Evolutionary conservation across 2,888 invertebrate species (phyloP).

Genomic region (Exephanes ischioxanthus): DNA sequence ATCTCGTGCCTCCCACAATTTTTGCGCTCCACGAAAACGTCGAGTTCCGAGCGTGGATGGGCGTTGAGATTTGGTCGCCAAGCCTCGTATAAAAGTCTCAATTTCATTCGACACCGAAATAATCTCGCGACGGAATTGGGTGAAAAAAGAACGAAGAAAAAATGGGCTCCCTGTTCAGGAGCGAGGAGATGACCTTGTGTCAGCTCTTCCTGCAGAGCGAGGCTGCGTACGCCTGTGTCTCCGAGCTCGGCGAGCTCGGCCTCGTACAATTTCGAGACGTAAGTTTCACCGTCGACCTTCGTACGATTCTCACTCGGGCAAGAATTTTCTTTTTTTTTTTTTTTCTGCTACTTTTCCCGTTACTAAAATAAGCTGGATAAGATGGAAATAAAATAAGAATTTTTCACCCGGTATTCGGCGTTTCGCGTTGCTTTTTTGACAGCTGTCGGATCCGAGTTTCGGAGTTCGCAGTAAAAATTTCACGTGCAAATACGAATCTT

Average conservation of each 20-base stretch:
- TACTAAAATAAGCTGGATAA: not conserved
- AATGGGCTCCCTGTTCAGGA: slow-evolving; percentile 97
- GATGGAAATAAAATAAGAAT: not conserved
- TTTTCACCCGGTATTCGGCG: not conserved
- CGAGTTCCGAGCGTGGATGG: not conserved
- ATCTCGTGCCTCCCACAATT: slow-evolving; percentile 2
- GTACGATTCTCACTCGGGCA: not conserved
- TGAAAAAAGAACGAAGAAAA: slow-evolving; percentile 69
- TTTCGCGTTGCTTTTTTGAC: not conserved
- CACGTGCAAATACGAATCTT: not conserved
- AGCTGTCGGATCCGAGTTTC: not conserved
- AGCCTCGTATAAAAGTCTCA: not conserved
- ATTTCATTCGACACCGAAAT: slow-evolving; percentile 1
- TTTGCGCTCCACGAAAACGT: slow-evolving; percentile 3
- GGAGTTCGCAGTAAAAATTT: too few species aligned
- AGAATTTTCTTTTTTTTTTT: slow-evolving; percentile 12
- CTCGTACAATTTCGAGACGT: slow-evolving; percentile 98
- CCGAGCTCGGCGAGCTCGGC: slow-evolving; percentile 98
- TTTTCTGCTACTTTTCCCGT: not conserved
- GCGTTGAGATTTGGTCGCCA: slow-evolving; percentile 42
- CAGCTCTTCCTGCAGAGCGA: slow-evolving; percentile 99
- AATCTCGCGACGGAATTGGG: not conserved
- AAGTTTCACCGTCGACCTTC: slow-evolving; percentile 84
- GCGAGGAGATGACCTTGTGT: slow-evolving; percentile 99
- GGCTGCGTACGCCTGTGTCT: slow-evolving; percentile 99